phyloP scores from a whole-genome alignment of 2,888 invertebrate species.

The Trachelus tabidus region DNA sequence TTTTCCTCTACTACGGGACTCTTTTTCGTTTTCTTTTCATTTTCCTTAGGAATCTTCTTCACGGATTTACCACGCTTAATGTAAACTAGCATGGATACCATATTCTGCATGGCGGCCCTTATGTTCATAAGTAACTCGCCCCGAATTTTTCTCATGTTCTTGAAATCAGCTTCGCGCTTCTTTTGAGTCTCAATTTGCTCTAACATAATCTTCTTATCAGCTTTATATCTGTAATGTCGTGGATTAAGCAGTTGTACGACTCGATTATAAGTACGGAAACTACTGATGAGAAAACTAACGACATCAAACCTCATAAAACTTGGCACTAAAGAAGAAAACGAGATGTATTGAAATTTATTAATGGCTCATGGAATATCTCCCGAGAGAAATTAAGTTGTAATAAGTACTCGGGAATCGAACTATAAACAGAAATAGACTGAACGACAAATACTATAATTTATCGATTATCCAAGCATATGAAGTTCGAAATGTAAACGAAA shows the following conservation, averaged over 20 bases:
- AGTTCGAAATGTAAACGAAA: background rate
- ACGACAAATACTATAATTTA: background rate
- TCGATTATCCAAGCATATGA: background rate
- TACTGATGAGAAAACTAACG: background rate
- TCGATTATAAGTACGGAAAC: background rate
- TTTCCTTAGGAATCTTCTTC: conserved; percentile 10
- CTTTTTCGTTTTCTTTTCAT: conserved; percentile 14
- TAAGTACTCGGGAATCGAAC: background rate
- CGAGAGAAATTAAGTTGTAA: background rate
- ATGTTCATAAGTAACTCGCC: conserved; percentile 71
- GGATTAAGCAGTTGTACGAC: background rate
- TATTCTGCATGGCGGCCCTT: conserved; percentile 71
- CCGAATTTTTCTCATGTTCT: conserved; percentile 65
- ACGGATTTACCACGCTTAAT: conserved; percentile 29
- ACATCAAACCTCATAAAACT: background rate
- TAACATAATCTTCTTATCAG: conserved; percentile 66
- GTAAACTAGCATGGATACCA: conserved; percentile 69
- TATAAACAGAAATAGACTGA: background rate
- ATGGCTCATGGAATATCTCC: background rate
- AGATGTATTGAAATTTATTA: background rate
- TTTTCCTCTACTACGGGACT: conserved; percentile 13
- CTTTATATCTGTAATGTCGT: conserved; percentile 65
- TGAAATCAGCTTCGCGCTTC: conserved; percentile 64
- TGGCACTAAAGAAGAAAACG: background rate
- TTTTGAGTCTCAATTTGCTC: conserved; percentile 66